phyloP scores from a whole-genome alignment of 2,888 invertebrate species.

The Hydrotaea cyrtoneurina region DNA sequence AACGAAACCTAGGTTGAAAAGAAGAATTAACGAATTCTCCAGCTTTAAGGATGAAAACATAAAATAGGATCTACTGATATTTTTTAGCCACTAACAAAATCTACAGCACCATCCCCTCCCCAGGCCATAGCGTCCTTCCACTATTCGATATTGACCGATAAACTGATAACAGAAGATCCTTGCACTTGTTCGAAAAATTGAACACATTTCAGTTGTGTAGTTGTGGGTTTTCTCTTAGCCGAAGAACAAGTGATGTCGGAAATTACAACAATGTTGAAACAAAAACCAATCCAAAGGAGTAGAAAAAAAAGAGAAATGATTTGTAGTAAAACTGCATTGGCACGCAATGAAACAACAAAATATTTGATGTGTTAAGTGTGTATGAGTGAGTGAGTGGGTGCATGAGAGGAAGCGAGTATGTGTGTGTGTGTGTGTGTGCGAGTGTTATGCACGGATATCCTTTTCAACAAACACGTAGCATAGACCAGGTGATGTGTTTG shows the following conservation, averaged over 20 bases:
- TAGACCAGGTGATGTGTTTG: constrained; percentile 22
- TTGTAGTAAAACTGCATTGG: constrained; percentile 77
- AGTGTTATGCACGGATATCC: constrained; percentile 43
- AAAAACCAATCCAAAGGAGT: constrained; percentile 26
- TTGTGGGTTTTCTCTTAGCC: constrained; percentile 23
- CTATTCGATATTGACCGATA: not conserved
- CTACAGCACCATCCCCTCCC: too few relatives aligned
- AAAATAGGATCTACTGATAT: too few relatives aligned
- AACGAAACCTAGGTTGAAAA: too few relatives aligned
- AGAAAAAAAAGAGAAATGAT: constrained; percentile 75
- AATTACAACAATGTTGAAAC: constrained; percentile 63
- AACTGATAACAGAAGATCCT: not conserved
- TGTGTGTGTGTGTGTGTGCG: not conserved
- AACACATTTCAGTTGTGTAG: constrained; percentile 31
- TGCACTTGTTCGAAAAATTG: not conserved
- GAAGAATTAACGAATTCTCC: too few relatives aligned
- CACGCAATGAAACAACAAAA: constrained; percentile 72
- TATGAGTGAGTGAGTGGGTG: not conserved
- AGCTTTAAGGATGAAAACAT: too few relatives aligned
- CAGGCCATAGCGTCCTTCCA: too few relatives aligned
- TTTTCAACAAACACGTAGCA: constrained; percentile 37
- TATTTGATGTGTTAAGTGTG: constrained; percentile 11
- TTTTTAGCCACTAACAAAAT: too few relatives aligned
- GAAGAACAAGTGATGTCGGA: constrained; percentile 51
- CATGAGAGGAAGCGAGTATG: too few relatives aligned